Percentiles rank a stretch among this genome's conserved stretches.
Conservation (phyloP, 1,140 invertebrate genomes). For the Geopemphigus sp. region DNA sequence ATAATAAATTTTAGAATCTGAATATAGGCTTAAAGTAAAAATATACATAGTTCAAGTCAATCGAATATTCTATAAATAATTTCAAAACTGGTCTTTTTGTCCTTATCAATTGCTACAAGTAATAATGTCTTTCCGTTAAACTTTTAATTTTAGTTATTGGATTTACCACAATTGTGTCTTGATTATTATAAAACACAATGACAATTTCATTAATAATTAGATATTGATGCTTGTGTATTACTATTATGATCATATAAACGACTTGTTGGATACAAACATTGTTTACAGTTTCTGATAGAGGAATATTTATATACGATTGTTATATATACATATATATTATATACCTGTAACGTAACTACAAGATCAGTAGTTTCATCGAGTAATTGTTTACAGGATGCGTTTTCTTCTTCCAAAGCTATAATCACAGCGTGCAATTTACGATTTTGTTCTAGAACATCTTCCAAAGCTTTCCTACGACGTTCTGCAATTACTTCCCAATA, state of each 20-base stretch:
- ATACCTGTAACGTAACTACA: conserved; percentile 68
- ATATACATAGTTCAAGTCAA: neutral
- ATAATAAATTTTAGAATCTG: neutral
- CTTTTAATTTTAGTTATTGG: too few species aligned
- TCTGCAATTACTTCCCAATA: conserved; percentile 70
- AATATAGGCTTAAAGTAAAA: neutral
- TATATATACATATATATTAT: neutral
- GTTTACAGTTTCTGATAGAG: neutral
- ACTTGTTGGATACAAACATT: too few species aligned
- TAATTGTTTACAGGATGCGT: conserved; percentile 64
- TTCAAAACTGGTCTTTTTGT: too few species aligned
- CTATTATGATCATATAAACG: too few species aligned
- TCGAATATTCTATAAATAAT: too few species aligned
- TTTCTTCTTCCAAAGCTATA: conserved; percentile 64
- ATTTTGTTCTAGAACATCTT: conserved; percentile 67
- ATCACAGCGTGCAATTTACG: conserved; percentile 58
- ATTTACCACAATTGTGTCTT: too few species aligned
- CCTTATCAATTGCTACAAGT: too few species aligned
- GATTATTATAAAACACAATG: neutral
- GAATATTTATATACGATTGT: neutral
- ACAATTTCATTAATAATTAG: neutral
- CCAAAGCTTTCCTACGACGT: conserved; percentile 63
- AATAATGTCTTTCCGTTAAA: too few species aligned
- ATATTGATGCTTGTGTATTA: neutral
- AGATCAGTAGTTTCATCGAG: conserved; percentile 65